Evolutionary conservation across 2,113 vertebrate species (phyloP).

Genomic region (Sula dactylatra): DNA sequence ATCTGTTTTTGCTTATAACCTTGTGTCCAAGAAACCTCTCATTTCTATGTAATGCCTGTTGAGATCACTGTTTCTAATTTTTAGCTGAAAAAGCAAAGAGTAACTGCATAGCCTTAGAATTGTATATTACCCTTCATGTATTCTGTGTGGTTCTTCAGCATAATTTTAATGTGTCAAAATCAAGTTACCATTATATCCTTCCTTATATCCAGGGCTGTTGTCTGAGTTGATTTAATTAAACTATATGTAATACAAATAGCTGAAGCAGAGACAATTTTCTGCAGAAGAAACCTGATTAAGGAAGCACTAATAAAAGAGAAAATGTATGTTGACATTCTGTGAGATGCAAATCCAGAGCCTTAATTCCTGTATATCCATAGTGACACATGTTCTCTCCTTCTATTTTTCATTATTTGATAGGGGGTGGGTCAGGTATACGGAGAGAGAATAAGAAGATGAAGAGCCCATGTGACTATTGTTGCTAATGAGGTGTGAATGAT

Average conservation of each 20-base stretch:
- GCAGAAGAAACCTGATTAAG: neutral
- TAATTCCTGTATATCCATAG: neutral
- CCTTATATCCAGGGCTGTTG: neutral
- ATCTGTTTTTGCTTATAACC: neutral
- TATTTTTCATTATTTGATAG: neutral
- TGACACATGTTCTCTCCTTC: neutral
- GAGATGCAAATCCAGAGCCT: neutral
- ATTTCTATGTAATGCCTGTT: neutral
- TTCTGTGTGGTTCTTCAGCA: neutral
- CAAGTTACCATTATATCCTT: neutral
- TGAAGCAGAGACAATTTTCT: neutral
- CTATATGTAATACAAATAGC: neutral
- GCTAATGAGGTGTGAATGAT: neutral
- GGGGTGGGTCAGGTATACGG: neutral
- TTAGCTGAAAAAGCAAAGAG: neutral
- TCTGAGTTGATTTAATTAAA: conserved; percentile 19
- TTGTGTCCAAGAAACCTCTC: neutral
- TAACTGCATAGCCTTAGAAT: neutral
- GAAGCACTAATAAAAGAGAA: neutral
- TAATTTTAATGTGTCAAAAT: neutral
- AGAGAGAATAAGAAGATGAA: neutral
- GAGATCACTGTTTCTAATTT: neutral
- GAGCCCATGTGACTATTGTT: neutral
- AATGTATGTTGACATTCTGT: neutral
- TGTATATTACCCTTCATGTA: neutral